Base-by-base conservation (phyloP, 1,140 invertebrate species). In the Drosophila virilis region DNA sequence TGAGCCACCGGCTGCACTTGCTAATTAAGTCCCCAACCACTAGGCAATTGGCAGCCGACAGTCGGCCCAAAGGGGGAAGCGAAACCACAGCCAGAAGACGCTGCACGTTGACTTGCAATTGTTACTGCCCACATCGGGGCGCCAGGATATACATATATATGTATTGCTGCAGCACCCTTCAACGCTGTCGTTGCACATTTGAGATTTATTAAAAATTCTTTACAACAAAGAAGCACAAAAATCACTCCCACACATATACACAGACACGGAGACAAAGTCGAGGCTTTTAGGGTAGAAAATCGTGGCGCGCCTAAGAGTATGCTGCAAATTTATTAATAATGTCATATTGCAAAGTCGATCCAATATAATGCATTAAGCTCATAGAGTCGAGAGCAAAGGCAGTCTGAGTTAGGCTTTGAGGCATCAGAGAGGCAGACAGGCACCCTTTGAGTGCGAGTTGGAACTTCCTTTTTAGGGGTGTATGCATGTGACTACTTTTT, bases 151-250 rank as follows among this genome's bases (percentile, higher is more conserved):
- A 28, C 22, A 60, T 8, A 42, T 10, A 64, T 28, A 54, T 15
- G 33, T 40, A 54, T 42, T 37, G 28, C n/a, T 38, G 33, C 52
- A 57, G 46, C 37, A 58, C 35, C 58, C 50, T 38, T 51, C 40
- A 46, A 69, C 62, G 52, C 57, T 62, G 58, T 62, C 72, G 84
- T 78, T 89, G 88, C 88, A 91, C 88, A 91, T 91, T 91, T 91
- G 88, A 91, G 88, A 91, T 88, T 91, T 91, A 91, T 91, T 91
- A 91, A 91, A 91, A 91, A 90, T 90, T 90, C 86, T 86, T 90
- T 90, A 80, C 71, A 77, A 68, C 54, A 78, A 78, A 78, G 69
- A 71, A 72, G 74, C 74, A 72, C 61, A 75, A 84, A 65, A 61
- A 67, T 54, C 58, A 70, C 64, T 66, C 12, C 45, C 15, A 64